A percentile compares a stretch with the other conserved stretches of the same genome.
Evolutionary conservation across 2,888 invertebrate species (phyloP).

Genomic region (Caenorhabditis sp.): DNA sequence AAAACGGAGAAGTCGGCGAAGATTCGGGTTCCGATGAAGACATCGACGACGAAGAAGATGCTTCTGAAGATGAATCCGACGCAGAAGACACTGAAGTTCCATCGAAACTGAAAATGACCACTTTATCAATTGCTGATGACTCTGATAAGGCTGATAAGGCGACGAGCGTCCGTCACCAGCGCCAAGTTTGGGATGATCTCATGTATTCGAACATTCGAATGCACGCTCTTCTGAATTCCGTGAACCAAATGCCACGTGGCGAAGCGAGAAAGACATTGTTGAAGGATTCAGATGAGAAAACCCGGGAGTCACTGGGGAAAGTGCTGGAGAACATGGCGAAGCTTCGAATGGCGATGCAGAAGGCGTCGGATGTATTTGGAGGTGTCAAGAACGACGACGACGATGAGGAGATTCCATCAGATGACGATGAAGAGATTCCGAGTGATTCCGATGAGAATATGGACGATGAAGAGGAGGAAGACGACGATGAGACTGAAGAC

Average conservation of each 20-base stretch:
- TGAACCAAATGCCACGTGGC: constrained; percentile 77
- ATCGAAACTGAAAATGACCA: constrained; percentile 23
- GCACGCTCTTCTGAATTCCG: constrained; percentile 71
- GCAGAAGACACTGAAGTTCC: constrained; percentile 1
- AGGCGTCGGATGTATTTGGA: constrained; percentile 34
- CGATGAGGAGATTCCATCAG: constrained; percentile 78
- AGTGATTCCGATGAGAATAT: constrained; percentile 75
- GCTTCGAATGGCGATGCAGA: constrained; percentile 55
- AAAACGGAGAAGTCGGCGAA: constrained; percentile 23
- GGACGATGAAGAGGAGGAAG: constrained; percentile 59
- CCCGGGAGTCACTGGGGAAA: constrained; percentile 59
- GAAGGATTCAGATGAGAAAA: constrained; percentile 64
- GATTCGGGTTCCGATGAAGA: constrained; percentile 19
- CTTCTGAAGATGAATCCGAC: constrained; percentile 9
- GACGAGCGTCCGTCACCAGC: constrained; percentile 69
- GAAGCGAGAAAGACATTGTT: constrained; percentile 65
- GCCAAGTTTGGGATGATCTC: constrained; percentile 76
- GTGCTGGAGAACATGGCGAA: constrained; percentile 67
- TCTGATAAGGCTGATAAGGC: constrained; percentile 57
- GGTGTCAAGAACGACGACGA: constrained; percentile 62
- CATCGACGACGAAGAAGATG: constrained; percentile 7
- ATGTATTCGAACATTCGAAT: constrained; percentile 70
- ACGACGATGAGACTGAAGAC: constrained; percentile 32
- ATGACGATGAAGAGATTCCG: constrained; percentile 76
- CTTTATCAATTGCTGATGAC: constrained; percentile 33